Percentiles rank a stretch among this genome's conserved stretches.
Evolutionary conservation across 2,797 vertebrate genomes (phyloP).

Genomic region (Falco novaeseelandiae): DNA sequence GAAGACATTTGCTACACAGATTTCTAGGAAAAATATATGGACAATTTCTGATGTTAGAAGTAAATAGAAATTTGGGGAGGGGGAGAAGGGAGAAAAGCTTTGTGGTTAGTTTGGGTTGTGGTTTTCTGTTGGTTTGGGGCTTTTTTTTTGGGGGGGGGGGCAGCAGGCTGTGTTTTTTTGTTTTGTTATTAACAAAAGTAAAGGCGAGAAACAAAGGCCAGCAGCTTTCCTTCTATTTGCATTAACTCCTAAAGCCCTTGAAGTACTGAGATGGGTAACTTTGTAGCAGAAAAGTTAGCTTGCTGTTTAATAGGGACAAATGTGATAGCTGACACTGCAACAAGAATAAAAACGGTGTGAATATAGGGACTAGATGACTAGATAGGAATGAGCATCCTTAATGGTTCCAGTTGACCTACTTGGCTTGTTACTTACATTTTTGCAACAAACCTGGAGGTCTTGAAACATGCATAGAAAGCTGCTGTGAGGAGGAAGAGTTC

Average conservation of each 20-base stretch:
- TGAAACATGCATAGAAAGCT: not conserved
- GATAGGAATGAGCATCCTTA: not conserved
- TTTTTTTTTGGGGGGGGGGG: not conserved
- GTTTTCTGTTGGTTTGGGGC: not conserved
- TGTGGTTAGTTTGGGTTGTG: not conserved
- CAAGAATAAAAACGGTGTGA: not conserved
- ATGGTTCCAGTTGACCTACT: not conserved
- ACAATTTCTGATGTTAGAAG: not conserved
- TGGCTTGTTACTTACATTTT: not conserved
- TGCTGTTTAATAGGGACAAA: not conserved
- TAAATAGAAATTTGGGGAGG: not conserved
- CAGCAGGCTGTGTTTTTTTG: too few species aligned
- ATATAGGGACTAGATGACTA: not conserved
- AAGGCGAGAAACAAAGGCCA: not conserved
- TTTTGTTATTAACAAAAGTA: not conserved
- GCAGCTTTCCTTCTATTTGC: not conserved
- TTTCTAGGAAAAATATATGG: not conserved
- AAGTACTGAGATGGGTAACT: not conserved
- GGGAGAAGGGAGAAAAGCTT: not conserved
- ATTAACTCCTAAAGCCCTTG: not conserved
- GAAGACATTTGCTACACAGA: not conserved
- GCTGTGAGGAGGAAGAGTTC: not conserved
- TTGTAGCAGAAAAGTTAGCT: not conserved
- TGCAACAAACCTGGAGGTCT: not conserved
- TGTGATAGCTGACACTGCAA: not conserved